Base-by-base conservation (phyloP, 2,888 invertebrate genomes). In the Caenorhabditis imperialis region DNA sequence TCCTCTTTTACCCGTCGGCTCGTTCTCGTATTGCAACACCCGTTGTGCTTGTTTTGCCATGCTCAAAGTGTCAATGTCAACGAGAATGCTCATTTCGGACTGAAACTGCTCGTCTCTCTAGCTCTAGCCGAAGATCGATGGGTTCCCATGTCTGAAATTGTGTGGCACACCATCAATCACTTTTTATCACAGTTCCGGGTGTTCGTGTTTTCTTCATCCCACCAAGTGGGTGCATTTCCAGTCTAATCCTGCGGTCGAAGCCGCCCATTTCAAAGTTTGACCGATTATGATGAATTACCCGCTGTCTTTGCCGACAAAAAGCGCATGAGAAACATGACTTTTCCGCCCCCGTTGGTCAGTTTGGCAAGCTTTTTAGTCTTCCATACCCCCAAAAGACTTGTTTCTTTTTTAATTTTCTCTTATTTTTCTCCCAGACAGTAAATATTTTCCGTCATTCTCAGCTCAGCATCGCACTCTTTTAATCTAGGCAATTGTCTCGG, bases 61-160 rank as follows among this genome's bases (percentile, higher is more conserved):
- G 7, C 54, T 27, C 16, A 14, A 27, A 44, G 44, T 55, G 44
- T 55, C 60, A 60, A 48, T 60, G 60, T 60, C 60, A 60, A 50
- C 50, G 60, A 50, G 50, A 8, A 30, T 30, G 35, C 35, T 51
- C 35, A 51, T 51, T 51, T 51, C 25, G 37, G 23, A 37, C 51
- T 22, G 18, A 22, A n/a, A 22, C 33, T 30, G 20, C 38, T 22
- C 20, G 22, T 20, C 14, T 40, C 18, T 7, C 50, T 35, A 35
- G 33, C 45, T n/a, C n/a, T n/a, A n/a, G 16, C 33, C 35, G 33
- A 33, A 35, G 50, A 35, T 48, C 35, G 35, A 35, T 35, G 38
- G 22, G 51, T 30, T n/a, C n/a, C n/a, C n/a, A n/a, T n/a, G n/a
- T n/a, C n/a, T n/a, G n/a, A n/a, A n/a, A n/a, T n/a, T n/a, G n/a